phyloP scores from a whole-genome alignment of 2,113 vertebrate genomes.

The Gallinago jamesoni region DNA sequence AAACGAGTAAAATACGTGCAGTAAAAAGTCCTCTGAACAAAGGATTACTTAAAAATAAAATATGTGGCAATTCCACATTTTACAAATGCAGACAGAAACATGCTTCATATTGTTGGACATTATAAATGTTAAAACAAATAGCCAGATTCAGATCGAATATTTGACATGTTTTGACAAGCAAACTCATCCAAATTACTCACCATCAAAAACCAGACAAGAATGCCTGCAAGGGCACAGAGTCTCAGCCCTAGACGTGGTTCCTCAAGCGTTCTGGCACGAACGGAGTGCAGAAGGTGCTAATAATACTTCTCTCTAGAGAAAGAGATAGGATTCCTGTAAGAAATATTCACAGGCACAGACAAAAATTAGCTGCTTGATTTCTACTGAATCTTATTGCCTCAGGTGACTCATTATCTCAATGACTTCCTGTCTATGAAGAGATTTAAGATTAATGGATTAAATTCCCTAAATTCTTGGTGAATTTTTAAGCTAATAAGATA shows the following conservation, averaged over 20 bases:
- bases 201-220: neutral
- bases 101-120: neutral
- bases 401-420: slow-evolving; percentile 64
- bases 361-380: slow-evolving; percentile 50
- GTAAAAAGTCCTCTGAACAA: neutral
- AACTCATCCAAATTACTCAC: neutral
- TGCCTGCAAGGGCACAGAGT: neutral
- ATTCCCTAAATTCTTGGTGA: slow-evolving; percentile 51
- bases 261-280: neutral
- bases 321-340: slow-evolving; percentile 3
- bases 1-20: neutral
- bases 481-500: slow-evolving; percentile 47
- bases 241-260: neutral
- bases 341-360: slow-evolving; percentile 31
- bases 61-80: neutral
- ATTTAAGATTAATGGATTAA: slow-evolving; percentile 64
- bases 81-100: neutral
- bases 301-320: slow-evolving; percentile 33
- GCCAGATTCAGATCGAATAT: neutral
- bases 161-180: neutral
- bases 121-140: neutral
- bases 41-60: neutral
- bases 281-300: slow-evolving; percentile 13
- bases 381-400: slow-evolving; percentile 52
- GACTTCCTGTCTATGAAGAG: slow-evolving; percentile 40